Conservation (phyloP, 2,888 invertebrate genomes). For the Machimus atricapillus region DNA sequence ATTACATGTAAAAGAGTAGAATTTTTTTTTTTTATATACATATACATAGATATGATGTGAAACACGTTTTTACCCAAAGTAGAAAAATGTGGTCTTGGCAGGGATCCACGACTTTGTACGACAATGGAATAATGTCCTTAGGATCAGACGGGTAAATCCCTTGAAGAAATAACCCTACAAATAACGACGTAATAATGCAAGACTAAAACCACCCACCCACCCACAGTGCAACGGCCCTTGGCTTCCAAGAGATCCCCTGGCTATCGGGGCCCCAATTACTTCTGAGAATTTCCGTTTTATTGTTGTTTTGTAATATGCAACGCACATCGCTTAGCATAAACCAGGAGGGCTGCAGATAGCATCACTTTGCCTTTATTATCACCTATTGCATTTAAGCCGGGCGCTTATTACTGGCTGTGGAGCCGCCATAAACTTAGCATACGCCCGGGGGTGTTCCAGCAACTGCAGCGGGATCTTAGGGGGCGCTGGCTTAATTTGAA, state of each 20-base stretch:
- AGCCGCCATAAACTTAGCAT: background rate
- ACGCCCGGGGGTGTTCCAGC: background rate
- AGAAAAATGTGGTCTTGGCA: background rate
- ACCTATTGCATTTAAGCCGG: background rate
- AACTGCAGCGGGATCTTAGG: background rate
- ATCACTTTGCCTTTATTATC: slow-evolving; percentile 7
- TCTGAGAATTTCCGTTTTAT: background rate
- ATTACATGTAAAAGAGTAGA: no score
- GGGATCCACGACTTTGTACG: background rate
- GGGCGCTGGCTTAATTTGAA: background rate
- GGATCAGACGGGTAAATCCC: background rate
- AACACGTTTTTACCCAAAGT: no score
- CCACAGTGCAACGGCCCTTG: background rate
- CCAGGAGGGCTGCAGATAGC: background rate
- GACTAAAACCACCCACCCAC: background rate
- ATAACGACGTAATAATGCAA: background rate
- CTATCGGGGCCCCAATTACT: background rate
- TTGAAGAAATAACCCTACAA: background rate
- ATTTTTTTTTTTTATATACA: no score
- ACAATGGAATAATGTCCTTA: background rate
- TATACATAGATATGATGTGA: no score
- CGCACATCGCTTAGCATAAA: background rate
- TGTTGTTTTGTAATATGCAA: background rate
- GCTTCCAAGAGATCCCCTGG: background rate
- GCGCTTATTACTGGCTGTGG: background rate